phyloP scores from a whole-genome alignment of 2,888 invertebrate genomes.

The Lamproptera curius region DNA sequence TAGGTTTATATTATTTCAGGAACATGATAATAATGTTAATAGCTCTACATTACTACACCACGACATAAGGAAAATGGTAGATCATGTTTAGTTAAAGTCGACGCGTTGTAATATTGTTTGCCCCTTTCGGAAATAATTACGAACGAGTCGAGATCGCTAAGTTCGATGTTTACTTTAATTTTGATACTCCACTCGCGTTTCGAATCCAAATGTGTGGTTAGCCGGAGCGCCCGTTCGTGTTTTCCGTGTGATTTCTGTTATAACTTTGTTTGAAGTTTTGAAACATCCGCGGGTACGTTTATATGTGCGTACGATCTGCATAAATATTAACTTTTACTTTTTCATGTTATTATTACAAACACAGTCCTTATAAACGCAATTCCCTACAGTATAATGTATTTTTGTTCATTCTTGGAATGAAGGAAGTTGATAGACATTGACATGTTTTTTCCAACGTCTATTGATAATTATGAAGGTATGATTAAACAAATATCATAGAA shows the following conservation, averaged over 20 bases:
- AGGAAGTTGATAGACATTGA: too few relatives aligned
- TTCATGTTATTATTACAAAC: too few relatives aligned
- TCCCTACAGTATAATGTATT: too few relatives aligned
- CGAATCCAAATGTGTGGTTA: not conserved
- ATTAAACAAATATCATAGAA: too few relatives aligned
- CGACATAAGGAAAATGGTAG: slow-evolving; percentile 6
- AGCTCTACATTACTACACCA: too few relatives aligned
- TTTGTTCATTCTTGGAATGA: too few relatives aligned
- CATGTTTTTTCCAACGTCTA: too few relatives aligned
- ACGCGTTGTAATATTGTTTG: slow-evolving; percentile 13
- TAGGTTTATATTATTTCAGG: too few relatives aligned
- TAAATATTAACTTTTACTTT: not conserved
- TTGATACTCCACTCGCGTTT: slow-evolving; percentile 1
- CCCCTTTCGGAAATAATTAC: slow-evolving; percentile 7
- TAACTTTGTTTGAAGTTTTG: not conserved
- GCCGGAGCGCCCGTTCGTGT: not conserved
- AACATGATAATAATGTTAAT: too few relatives aligned
- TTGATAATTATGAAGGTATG: too few relatives aligned
- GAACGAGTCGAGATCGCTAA: slow-evolving; percentile 7
- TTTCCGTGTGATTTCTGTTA: slow-evolving; percentile 1
- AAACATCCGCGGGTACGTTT: not conserved
- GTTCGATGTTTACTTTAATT: slow-evolving; percentile 15
- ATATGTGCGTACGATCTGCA: not conserved
- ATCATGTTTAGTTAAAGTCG: slow-evolving; percentile 17
- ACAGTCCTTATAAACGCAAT: too few relatives aligned